These are phyloP conservation scores for Asteroscopus sphinx DNA, from an alignment of 2,888 invertebrate species.

Conservation along the genomic window DNA sequence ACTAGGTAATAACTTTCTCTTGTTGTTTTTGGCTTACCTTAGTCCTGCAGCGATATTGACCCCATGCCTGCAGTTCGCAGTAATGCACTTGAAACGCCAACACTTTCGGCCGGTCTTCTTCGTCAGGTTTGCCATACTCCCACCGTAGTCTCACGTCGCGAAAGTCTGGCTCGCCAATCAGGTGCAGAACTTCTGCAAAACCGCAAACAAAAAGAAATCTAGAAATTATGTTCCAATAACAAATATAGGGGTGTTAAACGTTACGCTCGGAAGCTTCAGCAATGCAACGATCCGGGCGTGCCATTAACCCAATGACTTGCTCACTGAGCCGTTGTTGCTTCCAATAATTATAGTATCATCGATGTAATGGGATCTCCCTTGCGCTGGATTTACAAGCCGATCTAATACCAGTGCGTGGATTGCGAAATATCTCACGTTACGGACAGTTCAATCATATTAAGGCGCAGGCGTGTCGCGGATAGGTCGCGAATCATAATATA, in stretches of 20 bases:
- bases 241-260: slow-evolving; percentile 51
- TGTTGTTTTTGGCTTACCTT: slow-evolving; percentile 77
- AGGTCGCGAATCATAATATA: slow-evolving; percentile 41
- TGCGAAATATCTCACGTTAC: slow-evolving; percentile 42
- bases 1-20: background rate
- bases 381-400: slow-evolving; percentile 39
- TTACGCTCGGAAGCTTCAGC: slow-evolving; percentile 69
- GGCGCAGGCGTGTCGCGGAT: slow-evolving; percentile 25
- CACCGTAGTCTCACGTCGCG: slow-evolving; percentile 91
- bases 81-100: slow-evolving; percentile 93
- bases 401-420: slow-evolving; percentile 25
- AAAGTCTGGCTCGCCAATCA: slow-evolving; percentile 92
- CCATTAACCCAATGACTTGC: slow-evolving; percentile 86
- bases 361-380: slow-evolving; percentile 64
- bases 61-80: slow-evolving; percentile 95
- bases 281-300: slow-evolving; percentile 76
- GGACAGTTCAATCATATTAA: slow-evolving; percentile 32
- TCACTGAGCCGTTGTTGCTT: slow-evolving; percentile 77
- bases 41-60: slow-evolving; percentile 93
- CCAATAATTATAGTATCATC: slow-evolving; percentile 65
- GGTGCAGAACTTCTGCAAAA: slow-evolving; percentile 89
- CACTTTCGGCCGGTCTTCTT: slow-evolving; percentile 79
- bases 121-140: slow-evolving; percentile 87
- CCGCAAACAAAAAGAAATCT: slow-evolving; percentile 37
- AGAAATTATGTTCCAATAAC: slow-evolving; percentile 28